A percentile compares a stretch with the other conserved stretches of the same genome.
These are phyloP conservation scores for Gasterosteus aculeatus DNA, from an alignment of 2,113 vertebrate species.

Conservation along the genomic window DNA sequence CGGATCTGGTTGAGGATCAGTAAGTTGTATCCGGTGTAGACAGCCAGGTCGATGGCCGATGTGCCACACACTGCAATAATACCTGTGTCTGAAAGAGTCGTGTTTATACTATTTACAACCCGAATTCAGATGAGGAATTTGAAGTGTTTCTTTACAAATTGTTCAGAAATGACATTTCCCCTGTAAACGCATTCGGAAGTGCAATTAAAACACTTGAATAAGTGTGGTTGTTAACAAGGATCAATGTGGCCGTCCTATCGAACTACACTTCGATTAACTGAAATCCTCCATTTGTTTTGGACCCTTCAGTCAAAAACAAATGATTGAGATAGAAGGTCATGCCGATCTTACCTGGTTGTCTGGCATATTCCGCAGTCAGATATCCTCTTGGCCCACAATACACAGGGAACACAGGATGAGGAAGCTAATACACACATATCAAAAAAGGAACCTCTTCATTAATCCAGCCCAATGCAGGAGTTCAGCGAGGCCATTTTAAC, in stretches of 20 bases:
- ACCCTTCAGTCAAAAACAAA: neutral
- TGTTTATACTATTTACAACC: neutral
- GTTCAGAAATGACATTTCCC: neutral
- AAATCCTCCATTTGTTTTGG: neutral
- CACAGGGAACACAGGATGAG: constrained; percentile 63
- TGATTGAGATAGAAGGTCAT: neutral
- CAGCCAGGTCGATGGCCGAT: constrained; percentile 69
- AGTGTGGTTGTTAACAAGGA: neutral
- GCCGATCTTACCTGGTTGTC: constrained; percentile 64
- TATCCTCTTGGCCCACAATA: constrained; percentile 54
- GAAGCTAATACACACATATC: constrained; percentile 50
- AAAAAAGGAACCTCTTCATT: constrained; percentile 25
- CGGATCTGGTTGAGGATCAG: constrained; percentile 70
- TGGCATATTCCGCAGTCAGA: constrained; percentile 59
- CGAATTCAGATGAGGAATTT: neutral
- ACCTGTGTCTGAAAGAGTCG: constrained; percentile 66
- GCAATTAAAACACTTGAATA: neutral
- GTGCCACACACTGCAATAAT: constrained; percentile 75
- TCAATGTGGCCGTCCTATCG: neutral
- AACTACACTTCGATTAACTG: constrained; percentile 18
- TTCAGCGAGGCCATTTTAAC: constrained; percentile 13
- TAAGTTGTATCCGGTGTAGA: constrained; percentile 79
- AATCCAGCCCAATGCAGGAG: constrained; percentile 38
- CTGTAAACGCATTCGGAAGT: neutral
- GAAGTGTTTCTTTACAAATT: neutral